Base-by-base conservation (phyloP, 2,113 vertebrate species). In the Elachura formosa region DNA sequence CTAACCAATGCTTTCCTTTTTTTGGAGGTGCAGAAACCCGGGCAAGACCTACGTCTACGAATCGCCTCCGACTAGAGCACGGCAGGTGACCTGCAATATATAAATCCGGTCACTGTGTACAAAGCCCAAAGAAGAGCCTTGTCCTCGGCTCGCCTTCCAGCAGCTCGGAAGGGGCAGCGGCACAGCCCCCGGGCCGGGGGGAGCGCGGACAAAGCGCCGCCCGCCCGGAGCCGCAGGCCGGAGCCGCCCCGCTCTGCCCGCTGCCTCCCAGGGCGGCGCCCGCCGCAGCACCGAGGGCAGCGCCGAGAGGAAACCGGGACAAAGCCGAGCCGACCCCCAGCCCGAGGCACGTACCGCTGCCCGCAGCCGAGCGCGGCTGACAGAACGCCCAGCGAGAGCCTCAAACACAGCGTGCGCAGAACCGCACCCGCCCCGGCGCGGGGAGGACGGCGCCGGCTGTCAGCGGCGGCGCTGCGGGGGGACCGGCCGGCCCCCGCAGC, bases 241-340 rank as follows among this genome's bases (percentile, higher is more conserved):
- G 19, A 75, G 68, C 64, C 49, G 14, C 55, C 63, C 52, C n/a
- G 45, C 79, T 26, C 52, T 34, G 91, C 68, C 85, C 93, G 61
- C 56, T 69, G 58, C 82, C 89, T 68, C 83, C 93, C 58, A 51
- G 87, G 85, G 82, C 93, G 87, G 74, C 58, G 75, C 92, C 95
- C 86, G 59, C 86, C 64, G 87, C 84, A 87, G 95, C 68, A 33
- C 28, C 33, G 62, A 14, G 20, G 23, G 54, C 19, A 46, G 89
- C 74, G 79, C 11, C 25, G 7, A 17, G 40, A 58, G 52, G 41
- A 64, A 36, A 41, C 10, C 40, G 76, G 56, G 72, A 84, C 85
- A 91, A 86, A 90, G 96, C 80, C 51, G 9, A 43, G 46, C 69
- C 52, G 4, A 64, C 36, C 49, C 52, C 75, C 75, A 29, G 49